phyloP scores from a whole-genome alignment of 2,113 vertebrate species.

The Scolopax mira region DNA sequence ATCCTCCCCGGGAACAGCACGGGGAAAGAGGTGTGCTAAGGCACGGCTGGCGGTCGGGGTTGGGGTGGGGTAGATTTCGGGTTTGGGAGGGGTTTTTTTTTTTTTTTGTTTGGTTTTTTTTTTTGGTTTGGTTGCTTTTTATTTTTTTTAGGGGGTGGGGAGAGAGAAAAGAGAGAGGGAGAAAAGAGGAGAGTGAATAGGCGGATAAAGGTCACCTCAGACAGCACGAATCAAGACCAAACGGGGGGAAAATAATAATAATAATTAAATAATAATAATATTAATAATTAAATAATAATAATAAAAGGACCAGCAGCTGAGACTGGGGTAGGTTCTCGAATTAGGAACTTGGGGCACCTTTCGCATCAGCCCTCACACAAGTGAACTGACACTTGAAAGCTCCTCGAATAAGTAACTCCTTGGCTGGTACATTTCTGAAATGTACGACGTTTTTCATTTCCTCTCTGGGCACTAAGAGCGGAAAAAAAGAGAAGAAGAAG shows the following conservation, averaged over 20 bases:
- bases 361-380: constrained; percentile 13
- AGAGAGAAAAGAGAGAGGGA: background rate
- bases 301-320: constrained; percentile 68
- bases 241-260: constrained; percentile 49
- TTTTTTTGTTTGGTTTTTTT: background rate
- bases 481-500: rapidly evolving
- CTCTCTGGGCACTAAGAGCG: background rate
- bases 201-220: constrained; percentile 57
- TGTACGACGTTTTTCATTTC: background rate
- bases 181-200: background rate
- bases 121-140: too few species aligned
- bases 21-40: constrained; percentile 98
- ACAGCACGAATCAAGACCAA: constrained; percentile 86
- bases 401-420: constrained; percentile 45
- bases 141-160: background rate
- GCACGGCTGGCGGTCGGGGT: background rate
- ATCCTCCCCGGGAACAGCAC: constrained; percentile 89
- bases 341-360: background rate
- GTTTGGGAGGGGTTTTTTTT: too few species aligned
- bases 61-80: background rate
- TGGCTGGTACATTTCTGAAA: constrained; percentile 41
- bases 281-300: constrained; percentile 15
- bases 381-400: background rate
- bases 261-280: background rate
- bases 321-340: constrained; percentile 7